A percentile compares a stretch with the other conserved stretches of the same genome.
Evolutionary conservation across 2,113 vertebrate species (phyloP).

Genomic region (Mixornis gularis): DNA sequence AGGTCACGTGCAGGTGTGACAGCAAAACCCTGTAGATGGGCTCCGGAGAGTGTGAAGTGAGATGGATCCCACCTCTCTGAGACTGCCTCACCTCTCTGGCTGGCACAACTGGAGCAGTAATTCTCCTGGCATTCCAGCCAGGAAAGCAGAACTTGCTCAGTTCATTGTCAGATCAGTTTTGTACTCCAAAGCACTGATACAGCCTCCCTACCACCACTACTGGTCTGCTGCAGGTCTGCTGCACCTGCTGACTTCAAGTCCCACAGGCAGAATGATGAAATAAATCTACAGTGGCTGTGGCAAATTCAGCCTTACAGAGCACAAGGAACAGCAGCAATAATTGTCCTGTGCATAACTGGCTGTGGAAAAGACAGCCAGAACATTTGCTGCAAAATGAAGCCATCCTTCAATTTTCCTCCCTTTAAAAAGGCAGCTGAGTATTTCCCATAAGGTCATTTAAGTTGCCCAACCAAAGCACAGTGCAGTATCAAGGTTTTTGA

Average conservation of each 20-base stretch:
- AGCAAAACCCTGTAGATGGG: not conserved
- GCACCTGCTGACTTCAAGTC: not conserved
- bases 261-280: not conserved
- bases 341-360: not conserved
- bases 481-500: not conserved
- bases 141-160: not conserved
- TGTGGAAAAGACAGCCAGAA: not conserved
- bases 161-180: not conserved
- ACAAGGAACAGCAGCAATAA: not conserved
- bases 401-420: not conserved
- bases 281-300: not conserved
- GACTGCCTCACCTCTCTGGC: not conserved
- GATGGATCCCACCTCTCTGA: not conserved
- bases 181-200: not conserved
- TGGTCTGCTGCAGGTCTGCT: not conserved
- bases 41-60: not conserved
- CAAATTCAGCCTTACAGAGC: not conserved
- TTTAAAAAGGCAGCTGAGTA: not conserved
- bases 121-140: not conserved
- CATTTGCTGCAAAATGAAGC: not conserved
- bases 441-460: not conserved
- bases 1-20: rapidly evolving
- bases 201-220: not conserved
- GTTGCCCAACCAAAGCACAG: not conserved
- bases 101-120: not conserved